A percentile compares a stretch with the other conserved stretches of the same genome.
These are phyloP conservation scores for Bombus terrestris DNA, from an alignment of 1,140 invertebrate genomes.

Conservation along the genomic window DNA sequence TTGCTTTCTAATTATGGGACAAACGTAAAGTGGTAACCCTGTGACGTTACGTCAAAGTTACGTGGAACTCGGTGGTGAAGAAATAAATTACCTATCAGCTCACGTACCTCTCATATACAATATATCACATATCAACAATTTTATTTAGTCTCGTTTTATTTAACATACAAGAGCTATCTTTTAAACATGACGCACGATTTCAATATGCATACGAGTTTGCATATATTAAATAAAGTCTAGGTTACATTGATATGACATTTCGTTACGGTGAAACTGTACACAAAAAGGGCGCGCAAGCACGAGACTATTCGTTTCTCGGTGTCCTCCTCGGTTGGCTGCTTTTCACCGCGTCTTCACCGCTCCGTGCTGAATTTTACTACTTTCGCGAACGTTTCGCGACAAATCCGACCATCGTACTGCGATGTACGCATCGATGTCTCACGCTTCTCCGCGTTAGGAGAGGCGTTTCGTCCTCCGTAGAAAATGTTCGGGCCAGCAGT, in stretches of 20 bases:
- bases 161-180: conserved; percentile 77
- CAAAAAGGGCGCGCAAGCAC: conserved; percentile 51
- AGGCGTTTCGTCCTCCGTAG: too few species aligned
- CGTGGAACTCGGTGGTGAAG: background rate
- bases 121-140: conserved; percentile 70
- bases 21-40: background rate
- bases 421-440: background rate
- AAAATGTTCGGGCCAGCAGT: too few species aligned
- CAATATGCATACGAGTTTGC: conserved; percentile 63
- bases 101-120: conserved; percentile 20
- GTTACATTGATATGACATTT: conserved; percentile 72
- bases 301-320: conserved; percentile 54
- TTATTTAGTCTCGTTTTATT: conserved; percentile 75
- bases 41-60: background rate
- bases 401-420: background rate
- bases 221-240: conserved; percentile 66
- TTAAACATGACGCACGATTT: conserved; percentile 65
- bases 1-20: too few species aligned
- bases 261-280: conserved; percentile 67
- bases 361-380: background rate
- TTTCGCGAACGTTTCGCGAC: too few species aligned
- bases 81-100: conserved; percentile 9
- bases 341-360: conserved; percentile 1
- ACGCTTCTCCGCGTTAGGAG: background rate
- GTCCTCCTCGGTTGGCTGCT: background rate